Evolutionary conservation across 2,888 invertebrate genomes (phyloP).

Genomic region (Epinotia brunnichana): DNA sequence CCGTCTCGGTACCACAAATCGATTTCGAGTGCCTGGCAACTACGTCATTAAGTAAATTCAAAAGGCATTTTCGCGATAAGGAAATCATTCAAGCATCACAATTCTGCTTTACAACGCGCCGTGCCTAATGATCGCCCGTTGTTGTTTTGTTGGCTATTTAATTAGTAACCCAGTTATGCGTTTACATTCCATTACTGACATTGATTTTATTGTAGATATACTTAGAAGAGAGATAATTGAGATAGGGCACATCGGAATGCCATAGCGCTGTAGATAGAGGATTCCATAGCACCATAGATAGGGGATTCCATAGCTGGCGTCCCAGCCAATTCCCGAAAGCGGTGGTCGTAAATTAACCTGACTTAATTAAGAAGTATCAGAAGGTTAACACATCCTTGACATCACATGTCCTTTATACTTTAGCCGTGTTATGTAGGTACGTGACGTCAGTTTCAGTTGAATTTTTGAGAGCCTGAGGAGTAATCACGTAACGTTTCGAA

Average conservation of each 20-base stretch:
- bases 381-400: too few species aligned
- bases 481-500: too few species aligned
- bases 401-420: too few species aligned
- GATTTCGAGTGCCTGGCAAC: not conserved
- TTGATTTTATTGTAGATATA: not conserved
- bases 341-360: too few species aligned
- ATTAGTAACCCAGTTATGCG: not conserved
- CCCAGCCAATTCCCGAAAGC: too few species aligned
- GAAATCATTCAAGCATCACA: not conserved
- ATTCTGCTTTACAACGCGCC: not conserved
- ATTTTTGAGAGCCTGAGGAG: too few species aligned
- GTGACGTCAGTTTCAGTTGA: too few species aligned
- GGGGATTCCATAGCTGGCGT: too few species aligned
- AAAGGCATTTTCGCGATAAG: constrained; percentile 5
- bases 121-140: not conserved
- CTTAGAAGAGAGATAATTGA: not conserved
- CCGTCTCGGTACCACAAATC: not conserved
- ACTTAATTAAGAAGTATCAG: too few species aligned
- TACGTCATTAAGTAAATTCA: not conserved
- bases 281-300: too few species aligned
- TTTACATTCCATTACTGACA: not conserved
- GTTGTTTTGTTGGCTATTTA: not conserved
- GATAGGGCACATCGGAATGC: not conserved
- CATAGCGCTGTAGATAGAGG: not conserved
- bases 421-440: too few species aligned